phyloP scores from a whole-genome alignment of 2,888 invertebrate genomes.

The Schizaphis graminum region DNA sequence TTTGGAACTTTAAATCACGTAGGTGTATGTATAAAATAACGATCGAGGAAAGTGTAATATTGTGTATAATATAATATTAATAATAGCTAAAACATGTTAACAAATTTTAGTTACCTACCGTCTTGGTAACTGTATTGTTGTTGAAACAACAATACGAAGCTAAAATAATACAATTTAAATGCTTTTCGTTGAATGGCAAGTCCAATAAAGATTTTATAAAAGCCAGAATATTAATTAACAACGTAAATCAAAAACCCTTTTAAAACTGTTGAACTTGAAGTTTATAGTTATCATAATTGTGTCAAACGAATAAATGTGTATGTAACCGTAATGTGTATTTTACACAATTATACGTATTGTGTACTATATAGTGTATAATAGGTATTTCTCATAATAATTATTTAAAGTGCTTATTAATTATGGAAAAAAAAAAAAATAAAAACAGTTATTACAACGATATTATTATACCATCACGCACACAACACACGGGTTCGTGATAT shows the following conservation, averaged over 20 bases:
- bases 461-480: neutral
- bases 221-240: conserved; percentile 12
- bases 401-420: neutral
- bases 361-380: neutral
- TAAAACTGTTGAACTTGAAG: neutral
- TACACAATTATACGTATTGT: neutral
- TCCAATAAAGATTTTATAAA: conserved; percentile 15
- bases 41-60: neutral
- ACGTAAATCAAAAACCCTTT: conserved; percentile 13
- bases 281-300: neutral
- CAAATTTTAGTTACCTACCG: conserved; percentile 23
- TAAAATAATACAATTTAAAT: conserved; percentile 18
- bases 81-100: conserved; percentile 16
- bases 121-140: neutral
- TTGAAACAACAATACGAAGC: conserved; percentile 8
- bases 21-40: neutral
- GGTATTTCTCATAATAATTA: neutral
- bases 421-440: neutral
- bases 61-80: conserved; percentile 5
- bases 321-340: neutral
- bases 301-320: neutral
- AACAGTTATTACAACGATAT: neutral
- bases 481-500: neutral
- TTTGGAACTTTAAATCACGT: neutral
- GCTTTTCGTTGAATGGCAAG: neutral